Evolutionary conservation across 2,797 vertebrate species (phyloP).

Genomic region (Echiichthys vipera): DNA sequence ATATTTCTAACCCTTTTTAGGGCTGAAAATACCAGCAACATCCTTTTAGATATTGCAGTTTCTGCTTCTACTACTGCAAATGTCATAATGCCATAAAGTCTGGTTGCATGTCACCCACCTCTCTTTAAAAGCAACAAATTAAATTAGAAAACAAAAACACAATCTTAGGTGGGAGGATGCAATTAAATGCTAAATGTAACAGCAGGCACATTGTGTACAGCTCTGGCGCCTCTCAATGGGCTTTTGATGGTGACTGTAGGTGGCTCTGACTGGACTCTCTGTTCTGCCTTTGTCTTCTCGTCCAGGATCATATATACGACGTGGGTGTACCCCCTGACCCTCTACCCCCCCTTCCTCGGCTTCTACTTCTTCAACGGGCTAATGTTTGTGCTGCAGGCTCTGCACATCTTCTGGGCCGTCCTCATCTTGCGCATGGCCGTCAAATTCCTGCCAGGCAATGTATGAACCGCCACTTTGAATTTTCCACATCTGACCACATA

Average conservation of each 20-base stretch:
- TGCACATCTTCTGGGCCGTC: conserved; percentile 95
- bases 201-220: conserved; percentile 53
- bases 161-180: too few relatives aligned
- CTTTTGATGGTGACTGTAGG: conserved; percentile 64
- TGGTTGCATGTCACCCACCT: background rate
- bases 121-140: conserved; percentile 2
- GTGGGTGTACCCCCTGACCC: conserved; percentile 86
- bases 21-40: background rate
- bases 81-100: background rate
- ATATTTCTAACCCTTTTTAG: background rate
- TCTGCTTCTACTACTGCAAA: background rate
- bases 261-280: conserved; percentile 73
- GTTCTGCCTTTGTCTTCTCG: conserved; percentile 61
- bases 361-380: conserved; percentile 97
- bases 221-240: conserved; percentile 49
- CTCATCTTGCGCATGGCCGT: conserved; percentile 95
- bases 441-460: conserved; percentile 95
- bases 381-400: conserved; percentile 88
- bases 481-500: too few relatives aligned
- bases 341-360: conserved; percentile 91
- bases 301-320: conserved; percentile 94
- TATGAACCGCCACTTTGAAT: conserved; percentile 40
- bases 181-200: too few relatives aligned
- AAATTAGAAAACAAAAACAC: conserved; percentile 7
- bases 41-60: background rate